A percentile compares a stretch with the other conserved stretches of the same genome.
These are phyloP conservation scores for Clepsis dumicolana DNA, from an alignment of 2,888 invertebrate species.

Conservation along the genomic window DNA sequence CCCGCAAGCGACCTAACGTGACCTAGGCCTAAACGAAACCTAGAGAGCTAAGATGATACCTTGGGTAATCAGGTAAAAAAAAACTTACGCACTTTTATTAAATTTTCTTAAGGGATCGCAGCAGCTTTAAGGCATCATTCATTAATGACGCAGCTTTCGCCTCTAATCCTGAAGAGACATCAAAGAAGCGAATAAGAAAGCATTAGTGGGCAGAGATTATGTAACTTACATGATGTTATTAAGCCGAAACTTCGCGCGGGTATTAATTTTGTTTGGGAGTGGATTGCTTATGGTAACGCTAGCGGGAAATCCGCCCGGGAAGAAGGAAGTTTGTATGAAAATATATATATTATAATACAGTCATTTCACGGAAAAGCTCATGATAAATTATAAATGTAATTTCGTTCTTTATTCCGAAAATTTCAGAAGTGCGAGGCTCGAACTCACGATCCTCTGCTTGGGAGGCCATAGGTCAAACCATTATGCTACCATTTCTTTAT, in stretches of 20 bases:
- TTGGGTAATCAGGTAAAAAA: too few species aligned
- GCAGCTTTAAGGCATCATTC: neutral
- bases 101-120: neutral
- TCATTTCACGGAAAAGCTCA: too few species aligned
- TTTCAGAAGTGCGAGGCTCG: too few species aligned
- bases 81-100: neutral
- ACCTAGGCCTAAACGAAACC: too few species aligned
- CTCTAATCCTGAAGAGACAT: neutral
- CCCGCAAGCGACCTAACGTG: too few species aligned
- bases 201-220: constrained; percentile 12
- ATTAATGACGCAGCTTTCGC: neutral
- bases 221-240: constrained; percentile 18
- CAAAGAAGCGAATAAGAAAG: constrained; percentile 8
- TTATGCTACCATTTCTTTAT: too few species aligned
- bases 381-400: too few species aligned
- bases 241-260: constrained; percentile 13
- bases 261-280: constrained; percentile 1
- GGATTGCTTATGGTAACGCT: neutral
- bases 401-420: too few species aligned
- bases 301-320: neutral
- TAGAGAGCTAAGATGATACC: too few species aligned
- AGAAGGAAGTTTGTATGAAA: neutral
- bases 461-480: too few species aligned
- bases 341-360: too few species aligned
- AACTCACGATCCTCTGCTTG: too few species aligned